Conservation (phyloP, 1,140 invertebrate genomes). For the Pollicipes pollicipes region DNA sequence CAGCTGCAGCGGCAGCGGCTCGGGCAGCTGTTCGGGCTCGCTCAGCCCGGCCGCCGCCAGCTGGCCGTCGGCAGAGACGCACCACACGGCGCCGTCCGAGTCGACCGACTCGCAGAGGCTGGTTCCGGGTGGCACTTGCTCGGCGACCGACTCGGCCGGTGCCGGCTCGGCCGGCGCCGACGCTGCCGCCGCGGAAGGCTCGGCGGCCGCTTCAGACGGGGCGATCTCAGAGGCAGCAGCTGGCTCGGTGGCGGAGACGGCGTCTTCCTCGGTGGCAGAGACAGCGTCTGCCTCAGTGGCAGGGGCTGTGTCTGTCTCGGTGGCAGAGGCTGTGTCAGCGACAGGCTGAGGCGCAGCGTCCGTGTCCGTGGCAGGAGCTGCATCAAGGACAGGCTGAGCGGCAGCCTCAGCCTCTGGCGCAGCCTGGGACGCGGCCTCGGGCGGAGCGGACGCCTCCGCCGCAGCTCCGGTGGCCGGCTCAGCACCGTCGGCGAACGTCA, state of each 20-base stretch:
- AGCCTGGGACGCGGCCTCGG: too few relatives aligned
- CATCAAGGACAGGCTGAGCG: too few relatives aligned
- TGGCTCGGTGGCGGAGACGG: neutral
- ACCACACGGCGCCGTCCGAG: neutral
- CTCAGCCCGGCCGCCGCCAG: neutral
- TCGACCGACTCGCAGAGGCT: neutral
- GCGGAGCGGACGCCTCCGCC: too few relatives aligned
- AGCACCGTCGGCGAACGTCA: too few relatives aligned
- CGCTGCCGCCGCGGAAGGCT: neutral
- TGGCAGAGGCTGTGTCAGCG: neutral
- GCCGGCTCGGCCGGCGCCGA: too few relatives aligned
- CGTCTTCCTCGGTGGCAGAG: neutral
- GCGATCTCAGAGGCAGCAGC: neutral
- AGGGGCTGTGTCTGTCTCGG: neutral
- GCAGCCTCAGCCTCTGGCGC: too few relatives aligned
- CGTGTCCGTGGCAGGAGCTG: too few relatives aligned
- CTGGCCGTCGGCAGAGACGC: neutral
- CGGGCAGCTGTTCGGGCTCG: neutral
- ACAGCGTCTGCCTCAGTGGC: neutral
- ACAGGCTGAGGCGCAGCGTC: too few relatives aligned
- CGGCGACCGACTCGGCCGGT: too few relatives aligned
- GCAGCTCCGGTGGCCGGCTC: too few relatives aligned
- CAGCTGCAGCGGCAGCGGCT: neutral
- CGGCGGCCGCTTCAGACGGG: neutral
- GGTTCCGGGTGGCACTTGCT: too few relatives aligned